Base-by-base conservation (phyloP, 2,797 vertebrate genomes). In the Bryconaethiops microstoma region DNA sequence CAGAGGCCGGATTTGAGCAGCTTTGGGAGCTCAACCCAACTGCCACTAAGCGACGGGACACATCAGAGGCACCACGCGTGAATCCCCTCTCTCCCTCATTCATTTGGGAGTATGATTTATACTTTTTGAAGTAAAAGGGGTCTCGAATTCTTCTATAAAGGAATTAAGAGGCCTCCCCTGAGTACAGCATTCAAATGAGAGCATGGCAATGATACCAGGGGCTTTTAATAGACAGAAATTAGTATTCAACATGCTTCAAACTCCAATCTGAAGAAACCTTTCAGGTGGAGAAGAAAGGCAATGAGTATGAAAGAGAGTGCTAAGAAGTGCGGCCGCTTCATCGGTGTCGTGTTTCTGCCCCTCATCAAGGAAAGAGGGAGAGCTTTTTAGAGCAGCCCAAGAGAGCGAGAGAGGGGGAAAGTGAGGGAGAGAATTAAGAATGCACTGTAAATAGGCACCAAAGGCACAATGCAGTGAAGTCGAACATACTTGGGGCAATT, bases 101-200 rank as follows among this genome's bases (percentile, higher is more conserved):
- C 93, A 95, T 95, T 94, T 95, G 94, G 93, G 94, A 95, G 93
- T 95, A 95, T 94, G 94, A 95, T 94, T 95, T 95, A 93, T 93
- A 95, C 94, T 94, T 94, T 95, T 94, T 95, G 94, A 95, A 94
- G 94, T 94, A 92, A 94, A 93, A 93, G 93, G 93, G 93, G 94
- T 94, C 93, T 94, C 93, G 93, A 94, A 94, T 93, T 92, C 90
- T 88, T 92, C 92, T 94, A 94, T 95, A 95, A 94, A 95, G 93
- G 93, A 94, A 94, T 95, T 95, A 95, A 94, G 94, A 92, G 91
- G 90, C 88, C 86, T 94, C 94, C 94, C 93, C 86, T 83, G 93
- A 93, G 94, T 90, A 91, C 80, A 85, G 87, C 93, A 94, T 95
- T 95, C 92, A 94, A 95, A 95, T 95, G 94, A 94, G 93, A 95